Base-by-base conservation (phyloP, 2,113 vertebrate genomes). In the Regulus satrapa region DNA sequence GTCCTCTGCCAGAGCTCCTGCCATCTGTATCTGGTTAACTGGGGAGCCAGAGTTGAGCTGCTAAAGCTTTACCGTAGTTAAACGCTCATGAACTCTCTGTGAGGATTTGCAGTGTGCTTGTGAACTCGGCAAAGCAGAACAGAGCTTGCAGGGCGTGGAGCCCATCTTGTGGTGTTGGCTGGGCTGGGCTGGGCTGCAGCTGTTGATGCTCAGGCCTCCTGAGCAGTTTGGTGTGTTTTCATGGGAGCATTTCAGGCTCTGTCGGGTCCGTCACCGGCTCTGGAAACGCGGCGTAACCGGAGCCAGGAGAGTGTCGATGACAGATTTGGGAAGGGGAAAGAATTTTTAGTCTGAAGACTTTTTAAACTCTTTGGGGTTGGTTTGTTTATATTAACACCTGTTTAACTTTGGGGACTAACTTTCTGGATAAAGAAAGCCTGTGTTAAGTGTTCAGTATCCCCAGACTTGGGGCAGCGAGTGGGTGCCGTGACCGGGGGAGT, bases 361-460 rank as follows among this genome's bases (percentile, higher is more conserved):
- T 83, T 92, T 62, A 96, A 96, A 91, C 87, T 94, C 81, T 92
- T 93, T 69, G 81, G 91, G 71, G 46, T 93, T 95, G 88, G 94
- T 94, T 97, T 96, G 92, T 96, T 96, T 96, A 88, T 96, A 26
- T 96, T 97, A 97, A 96, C 94, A 96, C 93, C 82, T 96, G 95
- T 96, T 94, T 91, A 91, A 95, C 91, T 96, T 93, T 89, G 75
- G 71, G 94, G 87, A 77, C 92, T 94, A 40, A 76, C 74, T 88
- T 88, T 38, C 36, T 91, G 94, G 89, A 95, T 96, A 76, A 96
- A 97, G 82, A 64, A 83, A 94, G 88, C 82, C 94, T 96, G 85
- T 97, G 93, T 96, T 76, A 80, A 89, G 80, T 38, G 54, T 92
- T 89, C 85, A 78, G 0, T 43, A 88, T 51, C 67, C 87, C 88